Percentiles rank a stretch among this genome's conserved stretches.
phyloP scores from a whole-genome alignment of 2,888 invertebrate species.

The Hymenopus coronatus region DNA sequence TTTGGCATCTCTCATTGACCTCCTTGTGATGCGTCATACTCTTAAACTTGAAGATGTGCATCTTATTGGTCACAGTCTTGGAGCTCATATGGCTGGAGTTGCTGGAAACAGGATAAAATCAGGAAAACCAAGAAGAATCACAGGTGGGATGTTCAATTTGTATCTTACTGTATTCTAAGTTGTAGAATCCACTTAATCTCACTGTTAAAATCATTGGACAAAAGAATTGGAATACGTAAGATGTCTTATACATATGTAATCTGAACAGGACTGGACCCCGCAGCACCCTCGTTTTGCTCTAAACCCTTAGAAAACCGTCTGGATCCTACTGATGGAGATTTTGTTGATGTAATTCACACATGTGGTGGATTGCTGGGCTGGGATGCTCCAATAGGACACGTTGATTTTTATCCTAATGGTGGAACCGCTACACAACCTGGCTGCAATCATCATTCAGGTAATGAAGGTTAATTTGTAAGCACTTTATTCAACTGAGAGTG shows the following conservation, averaged over 20 bases:
- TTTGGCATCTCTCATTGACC: slow-evolving; percentile 42
- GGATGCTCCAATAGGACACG: not conserved
- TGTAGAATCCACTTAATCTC: too few species aligned
- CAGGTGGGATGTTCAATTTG: slow-evolving; percentile 33
- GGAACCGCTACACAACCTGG: not conserved
- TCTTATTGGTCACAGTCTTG: slow-evolving; percentile 46
- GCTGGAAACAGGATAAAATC: slow-evolving; percentile 38
- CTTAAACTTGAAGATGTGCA: slow-evolving; percentile 41
- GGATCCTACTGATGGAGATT: not conserved
- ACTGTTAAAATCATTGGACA: too few species aligned
- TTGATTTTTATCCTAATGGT: not conserved
- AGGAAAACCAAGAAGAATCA: slow-evolving; percentile 47
- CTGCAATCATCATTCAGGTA: too few species aligned
- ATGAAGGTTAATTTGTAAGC: too few species aligned
- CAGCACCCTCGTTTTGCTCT: not conserved
- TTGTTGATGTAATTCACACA: not conserved
- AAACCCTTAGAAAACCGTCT: not conserved
- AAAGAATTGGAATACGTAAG: too few species aligned
- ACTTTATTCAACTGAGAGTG: too few species aligned
- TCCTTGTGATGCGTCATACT: slow-evolving; percentile 39
- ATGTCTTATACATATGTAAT: too few species aligned
- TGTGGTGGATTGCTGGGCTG: not conserved
- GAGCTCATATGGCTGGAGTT: slow-evolving; percentile 45
- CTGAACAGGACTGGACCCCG: not conserved
- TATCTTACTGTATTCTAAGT: too few species aligned